Evolutionary conservation across 2,797 vertebrate species (phyloP), one percentile per base, ranked within the genome.

Genomic region (Parambassis ranga): DNA sequence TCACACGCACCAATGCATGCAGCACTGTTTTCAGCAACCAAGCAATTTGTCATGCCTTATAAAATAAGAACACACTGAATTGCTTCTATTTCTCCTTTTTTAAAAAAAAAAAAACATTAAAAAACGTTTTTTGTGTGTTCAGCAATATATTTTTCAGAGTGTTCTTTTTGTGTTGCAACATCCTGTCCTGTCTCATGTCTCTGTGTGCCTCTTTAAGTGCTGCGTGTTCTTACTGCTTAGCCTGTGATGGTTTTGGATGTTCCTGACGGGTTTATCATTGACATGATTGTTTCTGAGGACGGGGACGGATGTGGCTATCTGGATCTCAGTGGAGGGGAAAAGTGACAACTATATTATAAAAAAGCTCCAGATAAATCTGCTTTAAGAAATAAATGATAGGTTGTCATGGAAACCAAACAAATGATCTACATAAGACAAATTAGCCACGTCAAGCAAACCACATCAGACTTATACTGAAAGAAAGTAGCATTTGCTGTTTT

Each of bases 371-470:
- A 77, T 66, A 62, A 77, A 80, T 63, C 75, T 35, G 20, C 33
- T 18, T 56, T 60, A 62, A 77, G 70, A 55, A 81, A 82, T 75
- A 75, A 77, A 74, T 78, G 56, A 77, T 50, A 64, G 56, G 76
- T 83, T 80, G 60, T 69, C 42, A 15, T 67, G 70, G 79, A 74
- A 81, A 83, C 78, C 31, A 26, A 53, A 28, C 33, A 69, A 51
- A 55, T 50, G 44, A 77, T 79, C 55, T 75, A 50, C 35, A 63
- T 53, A 16, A 57, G 33, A 61, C 36, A 50, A 79, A 64, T 61
- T 33, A 16, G 37, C 20, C 33, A 56, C 33, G 23, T 41, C 22
- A 39, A 18, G 9, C 5, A 6, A 55, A 31, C 32, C 16, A 62
- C n/a, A 55, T 59, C 35, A 56, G 39, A 58, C 10, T 24, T 7